Evolutionary conservation across 2,113 vertebrate species (phyloP), one percentile per base, ranked within the genome.

Genomic region (Planiliza haematocheilus): DNA sequence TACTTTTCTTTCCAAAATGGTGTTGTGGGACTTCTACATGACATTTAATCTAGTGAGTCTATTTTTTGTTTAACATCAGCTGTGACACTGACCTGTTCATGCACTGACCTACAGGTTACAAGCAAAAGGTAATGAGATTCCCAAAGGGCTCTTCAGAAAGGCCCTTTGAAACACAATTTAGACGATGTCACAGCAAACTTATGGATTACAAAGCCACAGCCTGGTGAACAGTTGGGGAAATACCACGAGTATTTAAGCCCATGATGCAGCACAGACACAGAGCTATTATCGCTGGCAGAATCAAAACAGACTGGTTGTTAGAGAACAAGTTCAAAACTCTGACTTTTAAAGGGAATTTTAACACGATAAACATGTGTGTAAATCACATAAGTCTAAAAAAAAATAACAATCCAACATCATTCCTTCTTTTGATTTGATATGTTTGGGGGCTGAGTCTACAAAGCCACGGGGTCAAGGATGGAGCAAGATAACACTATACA

Each of bases 61-160:
- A 46, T 56, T 77, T 77, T 57, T 52, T 60, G 58, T 64, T 59
- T n/a, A 9, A 68, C 57, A 52, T 52, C 46, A 55, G 17, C 16
- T 7, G 16, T 64, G 38, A 34, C 51, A 63, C 8, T 57, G 50
- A 66, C 39, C 48, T n/a, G n/a, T n/a, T n/a, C n/a, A n/a, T 57
- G 63, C 20, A 59, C 21, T 30, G 65, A 71, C 79, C 79, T 43
- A 37, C 10, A 69, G 72, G 41, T 77, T 51, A 70, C 38, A 57
- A 2, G 12, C 56, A 55, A 64, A 69, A 50, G 37, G 34, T 38
- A 37, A 53, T 1, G 5, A 13, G 10, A 10, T 68, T 42, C 74
- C 52, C 12, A 0, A 17, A 41, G 36, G 38, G 30, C 38, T 59
- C 45, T 34, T 16, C 34, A 39, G 10, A 41, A 10, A 10, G 50